Evolutionary conservation across 2,888 invertebrate species (phyloP).

Genomic region (Oxystoma pomonae): DNA sequence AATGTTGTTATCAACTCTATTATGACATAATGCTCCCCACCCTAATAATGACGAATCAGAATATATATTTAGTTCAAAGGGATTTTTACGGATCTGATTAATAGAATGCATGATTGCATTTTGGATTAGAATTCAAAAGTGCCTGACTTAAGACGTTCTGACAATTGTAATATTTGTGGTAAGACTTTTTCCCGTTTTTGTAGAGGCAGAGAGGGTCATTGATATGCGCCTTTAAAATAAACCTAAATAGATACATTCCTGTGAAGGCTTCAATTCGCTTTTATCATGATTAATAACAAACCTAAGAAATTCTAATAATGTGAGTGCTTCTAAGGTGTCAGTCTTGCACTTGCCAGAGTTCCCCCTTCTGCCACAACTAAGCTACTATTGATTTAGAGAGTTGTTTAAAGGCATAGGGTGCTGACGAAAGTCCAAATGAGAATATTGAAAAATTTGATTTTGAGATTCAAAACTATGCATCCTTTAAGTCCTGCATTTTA

Average conservation of each 20-base stretch:
- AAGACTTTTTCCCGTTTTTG: constrained; percentile 5
- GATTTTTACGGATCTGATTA: not conserved
- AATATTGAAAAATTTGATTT: constrained; percentile 28
- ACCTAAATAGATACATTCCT: constrained; percentile 21
- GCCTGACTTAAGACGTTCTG: constrained; percentile 21
- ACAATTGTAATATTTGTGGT: constrained; percentile 13
- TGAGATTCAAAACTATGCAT: constrained; percentile 30
- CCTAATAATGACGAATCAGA: constrained; percentile 27
- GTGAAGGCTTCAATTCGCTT: constrained; percentile 13
- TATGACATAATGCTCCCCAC: constrained; percentile 26
- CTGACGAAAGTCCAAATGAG: constrained; percentile 30
- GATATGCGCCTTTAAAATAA: constrained; percentile 18
- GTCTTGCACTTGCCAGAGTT: constrained; percentile 9
- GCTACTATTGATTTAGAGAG: constrained; percentile 27
- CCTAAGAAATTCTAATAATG: constrained; percentile 19
- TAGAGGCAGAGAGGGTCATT: constrained; percentile 13
- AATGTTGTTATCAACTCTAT: too few relatives aligned
- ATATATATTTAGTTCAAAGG: constrained; percentile 24
- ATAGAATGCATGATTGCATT: constrained; percentile 15
- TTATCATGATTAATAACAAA: constrained; percentile 26
- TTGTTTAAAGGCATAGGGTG: constrained; percentile 33
- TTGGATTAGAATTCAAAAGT: constrained; percentile 19
- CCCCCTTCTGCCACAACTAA: constrained; percentile 18
- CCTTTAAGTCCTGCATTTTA: constrained; percentile 30
- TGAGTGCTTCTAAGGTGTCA: constrained; percentile 1